Evolutionary conservation across 2,113 vertebrate genomes (phyloP).

Genomic region (Piliocolobus tephrosceles): DNA sequence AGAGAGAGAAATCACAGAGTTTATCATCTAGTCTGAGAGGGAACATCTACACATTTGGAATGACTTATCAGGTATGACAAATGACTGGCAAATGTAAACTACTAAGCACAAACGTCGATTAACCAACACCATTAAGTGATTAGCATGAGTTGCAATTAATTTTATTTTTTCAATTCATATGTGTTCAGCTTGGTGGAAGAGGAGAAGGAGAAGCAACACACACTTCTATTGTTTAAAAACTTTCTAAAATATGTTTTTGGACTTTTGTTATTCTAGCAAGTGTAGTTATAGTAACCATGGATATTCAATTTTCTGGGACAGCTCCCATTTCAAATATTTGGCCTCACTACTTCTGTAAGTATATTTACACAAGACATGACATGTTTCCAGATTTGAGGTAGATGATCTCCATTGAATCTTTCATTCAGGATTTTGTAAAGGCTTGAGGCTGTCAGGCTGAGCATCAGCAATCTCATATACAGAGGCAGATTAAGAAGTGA

Average conservation of each 20-base stretch:
- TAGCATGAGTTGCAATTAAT: background rate
- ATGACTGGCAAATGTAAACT: background rate
- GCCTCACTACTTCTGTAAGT: background rate
- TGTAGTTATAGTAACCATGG: background rate
- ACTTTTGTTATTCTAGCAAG: background rate
- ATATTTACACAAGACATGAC: background rate
- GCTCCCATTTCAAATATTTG: constrained; percentile 18
- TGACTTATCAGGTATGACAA: background rate
- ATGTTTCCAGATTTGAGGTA: background rate
- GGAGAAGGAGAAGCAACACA: background rate
- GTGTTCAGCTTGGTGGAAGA: background rate
- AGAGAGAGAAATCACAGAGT: background rate
- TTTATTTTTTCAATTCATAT: constrained; percentile 1
- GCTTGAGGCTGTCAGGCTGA: background rate
- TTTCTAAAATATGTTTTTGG: constrained; percentile 3
- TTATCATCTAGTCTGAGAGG: background rate
- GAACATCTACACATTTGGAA: background rate
- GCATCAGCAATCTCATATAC: background rate
- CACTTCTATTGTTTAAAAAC: background rate
- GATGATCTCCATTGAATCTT: background rate
- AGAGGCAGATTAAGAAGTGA: background rate
- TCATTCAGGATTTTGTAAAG: background rate
- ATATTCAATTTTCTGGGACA: background rate
- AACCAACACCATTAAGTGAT: background rate
- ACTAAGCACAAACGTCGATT: background rate